Percentiles rank a stretch among this genome's conserved stretches.
phyloP scores from a whole-genome alignment of 2,888 invertebrate genomes.

The Philhelius pedissequus region DNA sequence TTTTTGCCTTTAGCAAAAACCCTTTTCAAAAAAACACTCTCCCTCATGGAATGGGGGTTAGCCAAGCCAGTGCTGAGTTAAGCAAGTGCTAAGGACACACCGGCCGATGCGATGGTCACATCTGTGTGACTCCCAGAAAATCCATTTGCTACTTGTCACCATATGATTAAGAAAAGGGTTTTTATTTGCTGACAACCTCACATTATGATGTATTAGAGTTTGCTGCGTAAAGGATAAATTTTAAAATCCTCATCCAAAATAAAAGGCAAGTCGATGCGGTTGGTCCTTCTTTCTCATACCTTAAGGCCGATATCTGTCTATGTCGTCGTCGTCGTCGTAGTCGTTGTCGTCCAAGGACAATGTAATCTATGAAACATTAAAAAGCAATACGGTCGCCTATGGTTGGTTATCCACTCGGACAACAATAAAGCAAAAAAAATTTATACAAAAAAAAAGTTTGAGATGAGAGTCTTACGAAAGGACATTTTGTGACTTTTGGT shows the following conservation, averaged over 20 bases:
- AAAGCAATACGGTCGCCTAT: slow-evolving; percentile 67
- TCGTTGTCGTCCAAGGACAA: slow-evolving; percentile 58
- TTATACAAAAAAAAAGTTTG: neutral
- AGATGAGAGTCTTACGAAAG: slow-evolving; percentile 42
- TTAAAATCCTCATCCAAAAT: slow-evolving; percentile 57
- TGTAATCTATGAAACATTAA: slow-evolving; percentile 68
- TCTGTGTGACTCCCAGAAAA: slow-evolving; percentile 71
- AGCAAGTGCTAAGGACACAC: slow-evolving; percentile 67
- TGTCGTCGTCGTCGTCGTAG: slow-evolving; percentile 9
- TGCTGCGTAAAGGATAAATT: slow-evolving; percentile 62
- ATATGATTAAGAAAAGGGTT: slow-evolving; percentile 73
- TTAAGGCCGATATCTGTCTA: slow-evolving; percentile 18
- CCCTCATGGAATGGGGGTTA: neutral
- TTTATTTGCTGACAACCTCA: slow-evolving; percentile 71
- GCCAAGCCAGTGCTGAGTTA: slow-evolving; percentile 37
- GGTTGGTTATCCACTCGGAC: slow-evolving; percentile 45
- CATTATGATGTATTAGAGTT: slow-evolving; percentile 70
- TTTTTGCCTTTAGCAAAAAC: slow-evolving; percentile 47
- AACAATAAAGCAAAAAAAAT: neutral
- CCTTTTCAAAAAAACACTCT: slow-evolving; percentile 50
- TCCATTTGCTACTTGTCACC: slow-evolving; percentile 72
- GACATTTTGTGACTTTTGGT: slow-evolving; percentile 63
- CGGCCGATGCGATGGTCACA: slow-evolving; percentile 61
- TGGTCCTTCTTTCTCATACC: slow-evolving; percentile 33
- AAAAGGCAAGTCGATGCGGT: slow-evolving; percentile 42